These are phyloP conservation scores for Sebastes glaucus DNA, from an alignment of 2,797 vertebrate species.

Conservation along the genomic window DNA sequence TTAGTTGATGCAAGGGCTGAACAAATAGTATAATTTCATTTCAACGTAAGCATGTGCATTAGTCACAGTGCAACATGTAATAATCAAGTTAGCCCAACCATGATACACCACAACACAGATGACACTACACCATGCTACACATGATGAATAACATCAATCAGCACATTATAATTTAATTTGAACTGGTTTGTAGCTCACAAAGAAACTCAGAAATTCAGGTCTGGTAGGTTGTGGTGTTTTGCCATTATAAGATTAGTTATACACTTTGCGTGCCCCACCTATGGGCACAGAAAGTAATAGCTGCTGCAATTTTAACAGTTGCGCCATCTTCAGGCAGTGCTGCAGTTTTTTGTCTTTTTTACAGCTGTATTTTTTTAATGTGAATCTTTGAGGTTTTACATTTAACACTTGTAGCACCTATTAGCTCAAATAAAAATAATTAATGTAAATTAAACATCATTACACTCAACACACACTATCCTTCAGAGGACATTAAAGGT, in stretches of 20 bases:
- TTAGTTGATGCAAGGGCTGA: not conserved
- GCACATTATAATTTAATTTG: not conserved
- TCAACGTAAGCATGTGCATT: not conserved
- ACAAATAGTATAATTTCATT: not conserved
- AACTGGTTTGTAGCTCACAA: not conserved
- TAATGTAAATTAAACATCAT: not conserved
- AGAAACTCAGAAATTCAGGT: not conserved
- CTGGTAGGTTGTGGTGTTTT: not conserved
- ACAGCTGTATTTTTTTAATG: not conserved
- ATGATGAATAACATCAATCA: not conserved
- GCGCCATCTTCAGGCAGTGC: not conserved
- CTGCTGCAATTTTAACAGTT: not conserved
- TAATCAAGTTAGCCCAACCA: not conserved
- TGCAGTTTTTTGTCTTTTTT: not conserved
- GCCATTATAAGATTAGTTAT: not conserved
- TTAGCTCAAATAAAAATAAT: not conserved
- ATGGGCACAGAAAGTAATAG: not conserved
- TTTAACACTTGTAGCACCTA: not conserved
- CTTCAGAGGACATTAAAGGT: not conserved
- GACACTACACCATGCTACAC: not conserved
- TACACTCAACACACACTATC: not conserved
- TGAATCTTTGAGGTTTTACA: not conserved
- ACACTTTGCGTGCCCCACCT: not conserved
- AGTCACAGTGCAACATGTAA: not conserved
- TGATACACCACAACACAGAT: not conserved